Evolutionary conservation across 2,888 invertebrate species (phyloP), one percentile per base, ranked within the genome.

Genomic region (Girardia tigrina): DNA sequence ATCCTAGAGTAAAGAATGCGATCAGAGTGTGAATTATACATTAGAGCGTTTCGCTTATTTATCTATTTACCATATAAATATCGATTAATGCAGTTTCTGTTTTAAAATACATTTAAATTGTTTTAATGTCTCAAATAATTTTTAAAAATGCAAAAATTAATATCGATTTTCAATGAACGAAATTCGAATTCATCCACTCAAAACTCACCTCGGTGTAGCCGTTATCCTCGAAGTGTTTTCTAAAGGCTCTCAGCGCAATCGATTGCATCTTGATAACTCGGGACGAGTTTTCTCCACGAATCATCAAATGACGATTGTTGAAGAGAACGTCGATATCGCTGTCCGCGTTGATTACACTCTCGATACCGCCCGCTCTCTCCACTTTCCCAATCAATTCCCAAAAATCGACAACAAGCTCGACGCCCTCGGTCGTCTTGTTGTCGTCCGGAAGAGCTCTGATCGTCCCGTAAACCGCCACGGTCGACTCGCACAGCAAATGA

Each of bases 361-460:
- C 98, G 0, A 98, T 97, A 87, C 91, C 93, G 86, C 99, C 98
- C 0, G 98, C 97, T 82, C 97, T 97, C 82, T 97, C 97, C 90
- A 99, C 98, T 80, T 98, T 98, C 85, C 92, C 94, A 85, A 95
- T 94, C 82, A 95, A 98, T 83, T 90, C 93, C 0, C 89, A 89
- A 0, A 95, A 95, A 84, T 95, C 94, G 2, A 97, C 97, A 84
- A 98, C 98, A 0, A 90, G 92, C 72, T 98, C 93, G 84, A 92
- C 90, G 86, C 98, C 88, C 70, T 90, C 89, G 80, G 89, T 90
- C 1, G 99, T 86, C 86, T 92, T 98, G 77, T 90, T 88, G 77
- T 99, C 92, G 1, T 97, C 98, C 78, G 97, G 94, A 0, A 87
- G 85, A 84, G 99, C 98, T 81, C 91, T 87, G 94, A 99, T 94